Base-by-base conservation (phyloP, 2,888 invertebrate species). In the Adelognathus sp. region DNA sequence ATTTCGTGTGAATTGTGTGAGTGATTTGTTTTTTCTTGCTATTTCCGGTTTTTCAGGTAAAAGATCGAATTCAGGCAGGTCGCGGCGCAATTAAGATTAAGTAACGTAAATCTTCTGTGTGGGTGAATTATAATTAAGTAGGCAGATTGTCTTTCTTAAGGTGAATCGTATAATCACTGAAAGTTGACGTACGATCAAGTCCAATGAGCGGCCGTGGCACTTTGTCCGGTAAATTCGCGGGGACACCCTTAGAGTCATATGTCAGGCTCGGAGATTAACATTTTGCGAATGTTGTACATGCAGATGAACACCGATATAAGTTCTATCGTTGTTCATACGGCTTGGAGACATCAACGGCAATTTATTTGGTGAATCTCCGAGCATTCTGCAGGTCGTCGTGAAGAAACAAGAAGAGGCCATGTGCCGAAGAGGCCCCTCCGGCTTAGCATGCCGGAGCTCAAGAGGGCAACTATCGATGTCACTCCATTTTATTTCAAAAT, bases 381-480 rank as follows among this genome's bases (percentile, higher is more conserved):
- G n/a, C n/a, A 36, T n/a, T n/a, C n/a, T n/a, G 9, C 11, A 36
- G 11, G 36, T 36, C n/a, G n/a, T 36, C 36, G 36, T 31, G 33
- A 56, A 33, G 56, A 36, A 33, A 18, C 11, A 36, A 56, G 56
- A 56, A 56, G 56, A 56, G 33, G 56, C 56, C 18, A 56, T 14
- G 31, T 16, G 56, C 56, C 56, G 56, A 56, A 56, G 56, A 56
- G 56, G 56, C 29, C 56, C 29, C 56, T 16, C 27, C 7, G 27
- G 29, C 14, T 56, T 33, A 29, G 6, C 9, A 36, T 16, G n/a
- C n/a, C n/a, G n/a, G n/a, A n/a, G n/a, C n/a, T n/a, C n/a, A n/a
- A n/a, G n/a, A n/a, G 16, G 6, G 29, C 56, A 29, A 18, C 16
- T 16, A 16, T 14, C 31, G 29, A 56, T 56, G n/a, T 31, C 29